These are phyloP conservation scores for Periophthalmus modestus DNA, from an alignment of 2,113 vertebrate genomes.

Conservation along the genomic window DNA sequence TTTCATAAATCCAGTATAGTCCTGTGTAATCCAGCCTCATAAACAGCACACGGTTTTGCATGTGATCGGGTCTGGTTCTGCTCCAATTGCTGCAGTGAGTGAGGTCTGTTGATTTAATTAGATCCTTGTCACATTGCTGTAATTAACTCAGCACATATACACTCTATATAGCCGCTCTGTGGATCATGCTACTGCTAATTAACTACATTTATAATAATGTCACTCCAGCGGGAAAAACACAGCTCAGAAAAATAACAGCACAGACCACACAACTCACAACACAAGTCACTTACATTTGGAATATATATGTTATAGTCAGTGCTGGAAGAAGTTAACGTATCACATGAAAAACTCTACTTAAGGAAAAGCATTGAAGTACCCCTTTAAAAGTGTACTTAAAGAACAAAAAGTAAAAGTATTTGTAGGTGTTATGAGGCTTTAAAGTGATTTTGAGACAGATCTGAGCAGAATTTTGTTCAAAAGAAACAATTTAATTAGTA, in stretches of 20 bases:
- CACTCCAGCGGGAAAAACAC: not conserved
- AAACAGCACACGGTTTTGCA: not conserved
- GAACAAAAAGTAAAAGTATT: no score
- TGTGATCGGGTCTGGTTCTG: not conserved
- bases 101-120: conserved; percentile 2
- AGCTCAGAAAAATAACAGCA: not conserved
- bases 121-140: not conserved
- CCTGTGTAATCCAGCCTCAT: not conserved
- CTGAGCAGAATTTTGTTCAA: no score
- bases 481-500: no score
- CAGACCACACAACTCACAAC: not conserved
- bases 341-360: no score
- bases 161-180: not conserved
- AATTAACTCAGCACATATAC: conserved; percentile 5
- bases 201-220: conserved; percentile 4
- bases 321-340: no score
- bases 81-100: conserved; percentile 1
- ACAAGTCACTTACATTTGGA: not conserved
- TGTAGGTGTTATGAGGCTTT: no score
- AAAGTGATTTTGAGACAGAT: no score
- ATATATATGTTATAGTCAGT: no score
- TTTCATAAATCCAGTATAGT: not conserved
- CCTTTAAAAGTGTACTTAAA: no score
- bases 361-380: no score
- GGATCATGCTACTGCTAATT: conserved; percentile 4